Conservation (phyloP, 2,113 vertebrate species). For the Oostethus manadensis region DNA sequence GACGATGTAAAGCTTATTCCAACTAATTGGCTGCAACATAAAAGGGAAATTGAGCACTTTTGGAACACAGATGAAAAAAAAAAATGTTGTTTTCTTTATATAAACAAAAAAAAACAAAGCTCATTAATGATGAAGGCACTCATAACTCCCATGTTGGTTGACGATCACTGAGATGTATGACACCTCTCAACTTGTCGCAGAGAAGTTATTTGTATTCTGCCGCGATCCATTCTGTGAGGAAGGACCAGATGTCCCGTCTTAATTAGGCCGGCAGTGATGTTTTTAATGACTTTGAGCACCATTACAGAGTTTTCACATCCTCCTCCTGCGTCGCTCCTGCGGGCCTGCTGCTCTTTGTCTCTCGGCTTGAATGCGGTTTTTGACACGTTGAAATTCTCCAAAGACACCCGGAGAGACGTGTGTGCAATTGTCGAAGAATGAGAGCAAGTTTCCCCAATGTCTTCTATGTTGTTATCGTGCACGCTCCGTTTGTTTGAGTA, state of each 20-base stretch:
- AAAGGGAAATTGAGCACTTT: conserved; percentile 50
- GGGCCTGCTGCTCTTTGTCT: conserved; percentile 57
- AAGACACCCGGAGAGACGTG: conserved; percentile 24
- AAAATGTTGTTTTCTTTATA: conserved; percentile 52
- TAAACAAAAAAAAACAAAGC: conserved; percentile 61
- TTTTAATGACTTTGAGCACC: conserved; percentile 77
- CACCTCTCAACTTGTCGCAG: conserved; percentile 76
- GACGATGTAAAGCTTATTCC: conserved; percentile 55
- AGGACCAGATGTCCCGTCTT: conserved; percentile 86
- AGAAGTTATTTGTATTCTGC: conserved; percentile 75
- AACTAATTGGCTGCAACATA: conserved; percentile 64
- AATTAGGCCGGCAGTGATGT: conserved; percentile 87
- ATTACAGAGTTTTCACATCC: conserved; percentile 70
- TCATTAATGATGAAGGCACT: conserved; percentile 72
- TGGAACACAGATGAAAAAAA: conserved; percentile 44
- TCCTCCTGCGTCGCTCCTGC: conserved; percentile 63
- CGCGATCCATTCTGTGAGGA: conserved; percentile 71
- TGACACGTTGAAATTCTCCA: conserved; percentile 61
- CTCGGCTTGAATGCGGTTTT: conserved; percentile 43
- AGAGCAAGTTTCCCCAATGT: conserved; percentile 55
- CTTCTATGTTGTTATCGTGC: conserved; percentile 44
- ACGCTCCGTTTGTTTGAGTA: conserved; percentile 42
- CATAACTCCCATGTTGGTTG: conserved; percentile 73
- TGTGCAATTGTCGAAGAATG: conserved; percentile 35
- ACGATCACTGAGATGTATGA: conserved; percentile 78